These are phyloP conservation scores for Euphydryas editha DNA, from an alignment of 2,888 invertebrate genomes.

Conservation along the genomic window DNA sequence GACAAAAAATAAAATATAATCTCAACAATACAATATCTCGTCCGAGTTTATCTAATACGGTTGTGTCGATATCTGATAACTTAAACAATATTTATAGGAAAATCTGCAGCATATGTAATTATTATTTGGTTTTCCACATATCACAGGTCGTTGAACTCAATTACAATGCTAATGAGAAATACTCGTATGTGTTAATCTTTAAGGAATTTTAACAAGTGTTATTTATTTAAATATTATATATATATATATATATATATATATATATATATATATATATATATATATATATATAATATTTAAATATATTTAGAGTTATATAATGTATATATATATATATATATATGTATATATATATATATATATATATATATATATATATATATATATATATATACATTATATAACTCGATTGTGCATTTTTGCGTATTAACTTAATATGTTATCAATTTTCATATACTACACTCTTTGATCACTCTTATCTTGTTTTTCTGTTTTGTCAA, in stretches of 20 bases:
- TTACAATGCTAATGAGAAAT: constrained; percentile 7
- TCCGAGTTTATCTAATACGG: constrained; percentile 1
- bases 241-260: too few relatives aligned
- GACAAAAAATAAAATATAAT: background rate
- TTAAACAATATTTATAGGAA: constrained; percentile 12
- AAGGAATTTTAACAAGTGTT: constrained; percentile 2
- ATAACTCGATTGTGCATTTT: background rate
- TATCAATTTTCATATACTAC: background rate
- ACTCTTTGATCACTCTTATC: background rate
- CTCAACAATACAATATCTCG: constrained; percentile 3
- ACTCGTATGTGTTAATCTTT: background rate
- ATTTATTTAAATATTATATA: background rate
- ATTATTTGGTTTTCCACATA: constrained; percentile 14
- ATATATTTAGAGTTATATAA: too few relatives aligned
- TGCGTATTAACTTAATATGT: background rate
- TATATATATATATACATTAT: background rate
- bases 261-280: too few relatives aligned
- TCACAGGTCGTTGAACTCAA: constrained; percentile 22
- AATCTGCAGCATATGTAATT: constrained; percentile 3
- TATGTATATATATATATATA: too few relatives aligned
- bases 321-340: too few relatives aligned
- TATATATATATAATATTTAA: background rate
- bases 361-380: too few relatives aligned
- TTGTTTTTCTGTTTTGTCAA: too few relatives aligned
- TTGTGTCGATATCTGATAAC: constrained; percentile 4